These are phyloP conservation scores for Oithona nana DNA, from an alignment of 2,888 invertebrate species.

Conservation along the genomic window DNA sequence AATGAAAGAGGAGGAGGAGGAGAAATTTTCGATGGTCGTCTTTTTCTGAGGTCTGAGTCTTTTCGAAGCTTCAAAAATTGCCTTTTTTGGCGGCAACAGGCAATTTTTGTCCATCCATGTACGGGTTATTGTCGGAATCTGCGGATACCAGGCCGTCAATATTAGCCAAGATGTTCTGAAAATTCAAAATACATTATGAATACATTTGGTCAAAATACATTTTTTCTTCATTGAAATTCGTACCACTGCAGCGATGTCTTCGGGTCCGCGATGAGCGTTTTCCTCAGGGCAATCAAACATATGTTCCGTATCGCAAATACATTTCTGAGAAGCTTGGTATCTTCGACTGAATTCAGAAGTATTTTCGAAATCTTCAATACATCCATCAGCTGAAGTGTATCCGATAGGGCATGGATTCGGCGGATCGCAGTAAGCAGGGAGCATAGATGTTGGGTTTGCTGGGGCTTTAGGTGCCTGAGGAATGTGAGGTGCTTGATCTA, in stretches of 20 bases:
- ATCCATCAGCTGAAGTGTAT: slow-evolving; percentile 57
- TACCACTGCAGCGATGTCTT: not conserved
- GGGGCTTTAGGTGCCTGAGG: not conserved
- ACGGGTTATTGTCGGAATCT: slow-evolving; percentile 43
- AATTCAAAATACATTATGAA: not conserved
- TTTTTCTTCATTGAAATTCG: not conserved
- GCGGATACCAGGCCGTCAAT: not conserved
- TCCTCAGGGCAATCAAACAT: slow-evolving; percentile 74
- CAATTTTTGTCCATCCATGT: slow-evolving; percentile 59
- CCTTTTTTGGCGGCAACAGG: slow-evolving; percentile 87
- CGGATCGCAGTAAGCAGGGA: slow-evolving; percentile 96
- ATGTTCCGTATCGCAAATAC: slow-evolving; percentile 95
- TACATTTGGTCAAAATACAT: not conserved
- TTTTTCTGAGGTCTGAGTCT: too few species aligned
- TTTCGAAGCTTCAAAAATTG: not conserved
- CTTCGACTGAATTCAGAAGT: slow-evolving; percentile 84
- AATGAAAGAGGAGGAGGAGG: too few species aligned
- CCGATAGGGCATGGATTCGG: slow-evolving; percentile 97
- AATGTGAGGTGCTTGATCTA: not conserved
- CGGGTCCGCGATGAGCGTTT: not conserved
- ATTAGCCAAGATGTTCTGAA: not conserved
- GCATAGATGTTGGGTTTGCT: slow-evolving; percentile 40
- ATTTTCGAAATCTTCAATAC: slow-evolving; percentile 77
- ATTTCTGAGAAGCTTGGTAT: slow-evolving; percentile 66
- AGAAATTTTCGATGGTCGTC: too few species aligned